phyloP scores from a whole-genome alignment of 2,113 vertebrate species.

The Chinchilla lanigera region DNA sequence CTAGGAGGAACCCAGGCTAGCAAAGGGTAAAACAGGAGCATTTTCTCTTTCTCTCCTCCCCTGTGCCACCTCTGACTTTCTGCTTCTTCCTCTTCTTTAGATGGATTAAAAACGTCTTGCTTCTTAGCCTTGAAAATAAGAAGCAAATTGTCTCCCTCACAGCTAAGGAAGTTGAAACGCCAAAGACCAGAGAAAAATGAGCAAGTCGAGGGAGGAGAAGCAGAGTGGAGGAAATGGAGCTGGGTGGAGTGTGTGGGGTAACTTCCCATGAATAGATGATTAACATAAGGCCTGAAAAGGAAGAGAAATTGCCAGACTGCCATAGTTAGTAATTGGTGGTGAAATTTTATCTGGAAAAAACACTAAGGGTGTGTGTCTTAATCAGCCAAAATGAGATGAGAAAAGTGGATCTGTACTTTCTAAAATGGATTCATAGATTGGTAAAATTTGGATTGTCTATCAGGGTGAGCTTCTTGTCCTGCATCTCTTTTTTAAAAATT shows the following conservation, averaged over 20 bases:
- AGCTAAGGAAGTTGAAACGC: neutral
- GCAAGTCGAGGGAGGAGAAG: neutral
- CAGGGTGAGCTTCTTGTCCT: neutral
- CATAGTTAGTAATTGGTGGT: constrained; percentile 62
- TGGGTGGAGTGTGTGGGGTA: neutral
- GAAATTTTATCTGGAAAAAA: constrained; percentile 59
- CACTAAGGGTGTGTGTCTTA: neutral
- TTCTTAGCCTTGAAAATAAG: neutral
- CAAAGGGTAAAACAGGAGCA: neutral
- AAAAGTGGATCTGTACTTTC: neutral
- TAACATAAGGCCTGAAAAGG: constrained; percentile 46
- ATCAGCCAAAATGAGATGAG: neutral
- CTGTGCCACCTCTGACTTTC: neutral
- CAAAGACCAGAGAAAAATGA: neutral
- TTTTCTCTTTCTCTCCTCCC: neutral
- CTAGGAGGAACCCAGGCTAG: neutral
- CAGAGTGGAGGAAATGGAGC: neutral
- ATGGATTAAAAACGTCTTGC: neutral
- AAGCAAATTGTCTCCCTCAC: neutral
- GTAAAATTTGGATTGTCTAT: neutral
- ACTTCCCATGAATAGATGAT: neutral
- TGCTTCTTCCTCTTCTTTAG: neutral
- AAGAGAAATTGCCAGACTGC: constrained; percentile 62
- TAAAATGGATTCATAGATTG: neutral
- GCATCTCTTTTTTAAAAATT: neutral